Conservation (phyloP, 2,888 invertebrate genomes). For the Neocrepidodera transversa region DNA sequence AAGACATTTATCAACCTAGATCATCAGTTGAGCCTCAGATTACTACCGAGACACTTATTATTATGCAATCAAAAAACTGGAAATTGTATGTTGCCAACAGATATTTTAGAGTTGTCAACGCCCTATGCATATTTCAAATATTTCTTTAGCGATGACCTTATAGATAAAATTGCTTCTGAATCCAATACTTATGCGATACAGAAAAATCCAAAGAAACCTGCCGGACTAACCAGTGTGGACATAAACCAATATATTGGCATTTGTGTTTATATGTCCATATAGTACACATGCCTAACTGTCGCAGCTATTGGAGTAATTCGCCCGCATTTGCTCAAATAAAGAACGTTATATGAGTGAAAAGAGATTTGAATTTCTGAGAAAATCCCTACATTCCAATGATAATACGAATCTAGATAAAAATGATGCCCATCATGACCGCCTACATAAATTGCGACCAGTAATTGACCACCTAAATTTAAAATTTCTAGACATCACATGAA, state of each 20-base stretch:
- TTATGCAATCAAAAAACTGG: background rate
- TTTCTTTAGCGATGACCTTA: constrained; percentile 4
- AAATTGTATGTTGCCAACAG: constrained; percentile 6
- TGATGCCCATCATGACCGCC: background rate
- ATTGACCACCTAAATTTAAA: no score
- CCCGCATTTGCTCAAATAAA: constrained; percentile 8
- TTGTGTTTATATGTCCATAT: constrained; percentile 12
- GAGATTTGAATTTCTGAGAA: constrained; percentile 1
- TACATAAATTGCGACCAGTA: background rate
- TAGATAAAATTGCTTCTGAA: constrained; percentile 10
- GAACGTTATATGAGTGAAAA: constrained; percentile 6
- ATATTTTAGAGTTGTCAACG: constrained; percentile 11
- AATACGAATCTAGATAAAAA: background rate
- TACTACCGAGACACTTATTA: no score
- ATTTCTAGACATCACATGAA: constrained; percentile 45
- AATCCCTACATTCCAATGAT: no score
- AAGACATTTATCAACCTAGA: no score
- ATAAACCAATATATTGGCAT: constrained; percentile 6
- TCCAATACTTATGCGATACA: constrained; percentile 5
- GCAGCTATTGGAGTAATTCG: constrained; percentile 12
- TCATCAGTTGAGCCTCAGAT: no score
- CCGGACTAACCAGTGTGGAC: constrained; percentile 3
- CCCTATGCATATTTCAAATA: constrained; percentile 12
- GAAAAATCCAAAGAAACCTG: constrained; percentile 7
- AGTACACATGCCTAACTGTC: constrained; percentile 12